Evolutionary conservation across 2,888 invertebrate genomes (phyloP).

Genomic region (Oscheius onirici): DNA sequence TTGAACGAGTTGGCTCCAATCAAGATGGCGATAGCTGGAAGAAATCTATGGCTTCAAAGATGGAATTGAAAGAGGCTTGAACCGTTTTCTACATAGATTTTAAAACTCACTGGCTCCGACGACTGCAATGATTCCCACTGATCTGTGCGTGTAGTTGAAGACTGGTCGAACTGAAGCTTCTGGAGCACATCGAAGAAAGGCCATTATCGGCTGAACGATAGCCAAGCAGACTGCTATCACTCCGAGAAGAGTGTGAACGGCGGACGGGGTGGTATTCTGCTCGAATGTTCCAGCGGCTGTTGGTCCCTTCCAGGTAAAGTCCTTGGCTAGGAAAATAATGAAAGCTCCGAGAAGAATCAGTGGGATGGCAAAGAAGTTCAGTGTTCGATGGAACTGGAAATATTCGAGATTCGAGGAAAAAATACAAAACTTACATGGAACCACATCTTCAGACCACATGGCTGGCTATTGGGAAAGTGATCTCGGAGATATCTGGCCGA

Average conservation of each 20-base stretch:
- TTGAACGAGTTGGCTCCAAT: constrained; percentile 37
- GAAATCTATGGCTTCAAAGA: neutral
- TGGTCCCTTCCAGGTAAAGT: constrained; percentile 37
- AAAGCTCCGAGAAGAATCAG: constrained; percentile 27
- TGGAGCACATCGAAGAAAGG: constrained; percentile 35
- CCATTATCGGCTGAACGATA: constrained; percentile 32
- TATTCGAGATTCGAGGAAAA: neutral
- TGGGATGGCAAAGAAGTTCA: constrained; percentile 30
- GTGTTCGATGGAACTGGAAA: constrained; percentile 36
- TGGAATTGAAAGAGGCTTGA: too few species aligned
- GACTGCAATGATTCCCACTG: constrained; percentile 33
- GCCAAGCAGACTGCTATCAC: constrained; percentile 25
- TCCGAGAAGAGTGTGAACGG: constrained; percentile 34
- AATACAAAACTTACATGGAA: constrained; percentile 35
- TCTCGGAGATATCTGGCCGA: constrained; percentile 36
- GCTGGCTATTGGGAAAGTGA: constrained; percentile 32
- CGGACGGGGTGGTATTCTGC: constrained; percentile 28
- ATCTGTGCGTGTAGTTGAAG: constrained; percentile 36
- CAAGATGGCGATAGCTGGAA: constrained; percentile 32
- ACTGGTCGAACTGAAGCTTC: constrained; percentile 36
- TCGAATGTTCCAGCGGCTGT: constrained; percentile 1
- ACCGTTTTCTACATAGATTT: neutral
- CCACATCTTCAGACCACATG: constrained; percentile 38
- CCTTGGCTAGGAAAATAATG: constrained; percentile 35
- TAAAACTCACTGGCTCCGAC: constrained; percentile 25